Base-by-base conservation (phyloP, 2,888 invertebrate species). In the Cheilosia vulpina region DNA sequence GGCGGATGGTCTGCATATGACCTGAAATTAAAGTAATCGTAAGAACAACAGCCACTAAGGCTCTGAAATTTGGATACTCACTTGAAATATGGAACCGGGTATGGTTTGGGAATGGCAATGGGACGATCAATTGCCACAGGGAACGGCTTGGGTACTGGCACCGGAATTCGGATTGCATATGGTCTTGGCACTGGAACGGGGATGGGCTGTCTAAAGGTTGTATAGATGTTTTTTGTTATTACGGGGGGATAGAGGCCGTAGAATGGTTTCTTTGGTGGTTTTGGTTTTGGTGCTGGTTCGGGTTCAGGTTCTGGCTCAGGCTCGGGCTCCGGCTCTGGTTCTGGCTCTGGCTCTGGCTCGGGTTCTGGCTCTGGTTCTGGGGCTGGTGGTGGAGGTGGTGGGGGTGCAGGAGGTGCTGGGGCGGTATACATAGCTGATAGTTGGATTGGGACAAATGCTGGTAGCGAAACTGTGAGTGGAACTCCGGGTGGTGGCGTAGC, bases 391-490 rank as follows among this genome's bases (percentile, higher is more conserved):
- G 88, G 88, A 89, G 93, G 91, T 93, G 89, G 24, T 90, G 89
- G 52, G 91, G 90, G 76, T 91, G 92, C 21, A 92, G 90, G 88
- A 91, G 91, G 53, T 90, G 90, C 88, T 89, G 92, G 21, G 92
- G 92, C 91, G 90, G 93, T 60, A 89, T 89, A 92, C 92, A 92
- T 92, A 15, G 91, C 92, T 1, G 91, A 90, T 19, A 91, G 76
- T 82, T 92, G 91, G 24, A 91, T 91, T 65, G 91, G 91, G 27
- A 91, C 92, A 77, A 91, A 90, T 53, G 91, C 91, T 31, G 92
- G 91, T 78, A 91, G 69, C 0, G 92, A 91, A 0, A 92, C 91
- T 2, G 92, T 91, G 0, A 91, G 62, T 2, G 92, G 91, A 0
- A 90, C 90, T 9, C 89, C 89, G 3, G 92, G 87, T 73, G 91